Conservation (phyloP, 2,113 vertebrate species). For the Uropsilus gracilis region DNA sequence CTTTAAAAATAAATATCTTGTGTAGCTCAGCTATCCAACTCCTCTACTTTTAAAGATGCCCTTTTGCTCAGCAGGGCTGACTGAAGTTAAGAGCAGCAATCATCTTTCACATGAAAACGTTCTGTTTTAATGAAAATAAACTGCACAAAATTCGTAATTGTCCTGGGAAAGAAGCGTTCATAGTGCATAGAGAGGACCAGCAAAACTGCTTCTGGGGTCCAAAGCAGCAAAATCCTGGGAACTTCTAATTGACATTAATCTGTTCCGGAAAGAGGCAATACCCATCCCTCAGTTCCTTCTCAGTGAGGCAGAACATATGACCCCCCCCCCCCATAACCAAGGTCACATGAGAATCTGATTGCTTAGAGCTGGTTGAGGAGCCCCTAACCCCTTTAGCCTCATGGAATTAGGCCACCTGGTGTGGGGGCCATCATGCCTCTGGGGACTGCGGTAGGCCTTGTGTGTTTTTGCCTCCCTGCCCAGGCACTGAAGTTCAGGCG, state of each 20-base stretch:
- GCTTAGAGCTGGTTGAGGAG: no score
- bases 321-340: conserved; percentile 80
- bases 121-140: conserved; percentile 82
- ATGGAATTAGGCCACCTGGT: no score
- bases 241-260: conserved; percentile 77
- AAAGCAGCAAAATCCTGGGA: conserved; percentile 75
- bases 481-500: no score
- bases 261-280: conserved; percentile 85
- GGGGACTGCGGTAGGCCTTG: no score
- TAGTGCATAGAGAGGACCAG: conserved; percentile 85
- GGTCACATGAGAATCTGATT: no score
- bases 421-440: no score
- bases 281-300: conserved; percentile 86
- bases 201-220: conserved; percentile 77
- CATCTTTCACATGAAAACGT: conserved; percentile 72
- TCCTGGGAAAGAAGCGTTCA: conserved; percentile 84
- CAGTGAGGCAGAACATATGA: conserved; percentile 88
- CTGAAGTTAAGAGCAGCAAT: conserved; percentile 80
- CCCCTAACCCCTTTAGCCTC: no score
- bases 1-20: conserved; percentile 73
- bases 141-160: conserved; percentile 79
- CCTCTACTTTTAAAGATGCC: conserved; percentile 69
- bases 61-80: conserved; percentile 77
- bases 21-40: conserved; percentile 56
- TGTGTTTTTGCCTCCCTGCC: no score